phyloP scores from a whole-genome alignment of 2,888 invertebrate genomes.

The Mesochorus sp. region DNA sequence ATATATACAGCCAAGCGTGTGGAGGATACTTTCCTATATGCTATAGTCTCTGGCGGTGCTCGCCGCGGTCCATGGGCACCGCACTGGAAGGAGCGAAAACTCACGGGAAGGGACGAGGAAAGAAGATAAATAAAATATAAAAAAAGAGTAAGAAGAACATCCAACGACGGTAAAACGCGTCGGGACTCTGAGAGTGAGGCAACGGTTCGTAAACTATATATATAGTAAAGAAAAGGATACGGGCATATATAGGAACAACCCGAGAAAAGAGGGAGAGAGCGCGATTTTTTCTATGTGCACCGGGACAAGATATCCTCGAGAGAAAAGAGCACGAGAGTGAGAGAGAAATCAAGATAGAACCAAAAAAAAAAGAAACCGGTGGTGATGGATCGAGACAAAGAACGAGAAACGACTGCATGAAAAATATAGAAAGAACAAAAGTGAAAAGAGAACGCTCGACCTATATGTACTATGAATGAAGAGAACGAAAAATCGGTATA shows the following conservation, averaged over 20 bases:
- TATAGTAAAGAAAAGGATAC: not conserved
- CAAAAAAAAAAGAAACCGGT: not conserved
- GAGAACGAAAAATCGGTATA: too few species aligned
- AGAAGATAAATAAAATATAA: slow-evolving; percentile 16
- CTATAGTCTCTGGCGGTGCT: not conserved
- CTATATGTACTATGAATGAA: too few species aligned
- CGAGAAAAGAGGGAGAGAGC: not conserved
- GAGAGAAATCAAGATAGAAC: not conserved
- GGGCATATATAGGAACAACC: too few species aligned
- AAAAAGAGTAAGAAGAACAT: too few species aligned
- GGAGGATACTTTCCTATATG: too few species aligned
- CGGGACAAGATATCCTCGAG: too few species aligned
- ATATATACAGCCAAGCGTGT: not conserved
- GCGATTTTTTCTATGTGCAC: too few species aligned
- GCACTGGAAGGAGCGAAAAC: not conserved
- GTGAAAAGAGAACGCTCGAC: too few species aligned
- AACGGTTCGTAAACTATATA: slow-evolving; percentile 21
- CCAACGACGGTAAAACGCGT: slow-evolving; percentile 5
- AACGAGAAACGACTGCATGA: too few species aligned
- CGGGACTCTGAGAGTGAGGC: slow-evolving; percentile 21
- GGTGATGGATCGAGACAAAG: too few species aligned
- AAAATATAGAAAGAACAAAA: not conserved
- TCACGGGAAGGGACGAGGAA: slow-evolving; percentile 7
- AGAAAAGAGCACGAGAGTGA: too few species aligned
- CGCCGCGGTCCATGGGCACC: not conserved